A percentile compares a stretch with the other conserved stretches of the same genome.
Evolutionary conservation across 2,113 vertebrate genomes (phyloP).

Genomic region (Myrmecobius fasciatus): DNA sequence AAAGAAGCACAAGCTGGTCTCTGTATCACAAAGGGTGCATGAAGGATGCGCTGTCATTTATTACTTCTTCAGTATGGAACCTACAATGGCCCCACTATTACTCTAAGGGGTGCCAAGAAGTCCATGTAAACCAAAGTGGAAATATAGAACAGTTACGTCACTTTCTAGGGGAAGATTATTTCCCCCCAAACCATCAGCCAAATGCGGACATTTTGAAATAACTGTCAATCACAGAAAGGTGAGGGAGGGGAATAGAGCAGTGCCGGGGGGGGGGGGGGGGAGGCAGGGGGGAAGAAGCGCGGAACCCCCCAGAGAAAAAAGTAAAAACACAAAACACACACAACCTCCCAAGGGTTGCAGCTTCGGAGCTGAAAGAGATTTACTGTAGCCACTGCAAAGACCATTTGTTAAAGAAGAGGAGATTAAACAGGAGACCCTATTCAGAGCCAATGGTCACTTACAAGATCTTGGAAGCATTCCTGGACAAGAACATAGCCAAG

Average conservation of each 20-base stretch:
- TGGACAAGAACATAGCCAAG: slow-evolving; percentile 56
- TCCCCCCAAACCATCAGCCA: slow-evolving; percentile 51
- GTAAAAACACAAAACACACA: neutral
- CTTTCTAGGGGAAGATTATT: slow-evolving; percentile 52
- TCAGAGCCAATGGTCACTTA: slow-evolving; percentile 73
- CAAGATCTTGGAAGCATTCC: slow-evolving; percentile 80
- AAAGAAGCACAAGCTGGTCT: slow-evolving; percentile 51
- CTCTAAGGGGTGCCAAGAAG: slow-evolving; percentile 13
- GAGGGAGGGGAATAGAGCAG: slow-evolving; percentile 20
- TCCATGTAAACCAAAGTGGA: slow-evolving; percentile 32
- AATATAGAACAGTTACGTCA: slow-evolving; percentile 48
- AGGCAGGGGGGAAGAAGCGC: slow-evolving; percentile 56
- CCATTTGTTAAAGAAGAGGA: slow-evolving; percentile 70
- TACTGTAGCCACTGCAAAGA: slow-evolving; percentile 67
- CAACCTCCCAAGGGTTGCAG: slow-evolving; percentile 33
- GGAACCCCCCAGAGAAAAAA: slow-evolving; percentile 59
- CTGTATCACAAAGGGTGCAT: slow-evolving; percentile 49
- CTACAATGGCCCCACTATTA: slow-evolving; percentile 15
- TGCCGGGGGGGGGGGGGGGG: slow-evolving; percentile 39
- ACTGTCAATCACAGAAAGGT: slow-evolving; percentile 44
- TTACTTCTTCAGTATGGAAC: slow-evolving; percentile 57
- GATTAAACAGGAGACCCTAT: slow-evolving; percentile 75
- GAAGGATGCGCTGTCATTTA: slow-evolving; percentile 67
- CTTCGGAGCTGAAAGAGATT: slow-evolving; percentile 66
- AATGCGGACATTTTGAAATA: slow-evolving; percentile 67